Percentiles rank a stretch among this genome's conserved stretches.
These are phyloP conservation scores for Drosophila tanythrix DNA, from an alignment of 2,888 invertebrate genomes.

Conservation along the genomic window DNA sequence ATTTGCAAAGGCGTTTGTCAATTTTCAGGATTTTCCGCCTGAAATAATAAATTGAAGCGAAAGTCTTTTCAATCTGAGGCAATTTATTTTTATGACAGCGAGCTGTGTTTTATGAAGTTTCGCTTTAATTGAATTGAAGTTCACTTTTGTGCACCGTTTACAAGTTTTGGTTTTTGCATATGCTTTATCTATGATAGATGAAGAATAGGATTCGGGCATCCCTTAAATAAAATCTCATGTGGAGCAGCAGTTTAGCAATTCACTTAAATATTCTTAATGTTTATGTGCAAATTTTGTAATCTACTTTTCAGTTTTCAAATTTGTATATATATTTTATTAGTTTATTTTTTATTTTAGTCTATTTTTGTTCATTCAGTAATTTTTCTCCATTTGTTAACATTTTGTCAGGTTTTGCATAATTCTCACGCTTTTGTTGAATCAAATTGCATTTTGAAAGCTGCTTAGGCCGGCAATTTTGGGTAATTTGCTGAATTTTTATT, in stretches of 20 bases:
- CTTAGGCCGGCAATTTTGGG: conserved; percentile 66
- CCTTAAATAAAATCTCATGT: background rate
- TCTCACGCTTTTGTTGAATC: conserved; percentile 26
- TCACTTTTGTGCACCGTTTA: no score
- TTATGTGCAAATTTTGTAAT: background rate
- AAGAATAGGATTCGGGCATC: background rate
- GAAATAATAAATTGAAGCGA: background rate
- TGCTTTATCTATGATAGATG: background rate
- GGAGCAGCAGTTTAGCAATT: background rate
- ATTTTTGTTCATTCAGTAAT: background rate
- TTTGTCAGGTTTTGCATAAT: conserved; percentile 5
- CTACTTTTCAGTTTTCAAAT: background rate
- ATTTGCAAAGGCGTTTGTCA: background rate
- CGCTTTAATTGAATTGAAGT: no score
- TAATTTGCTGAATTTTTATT: conserved; percentile 15
- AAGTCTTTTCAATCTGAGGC: background rate
- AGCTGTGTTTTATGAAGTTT: background rate
- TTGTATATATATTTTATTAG: background rate
- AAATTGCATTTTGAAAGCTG: conserved; percentile 58
- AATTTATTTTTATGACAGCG: background rate
- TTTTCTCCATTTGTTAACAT: background rate
- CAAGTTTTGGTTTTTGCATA: no score
- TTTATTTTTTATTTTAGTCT: background rate
- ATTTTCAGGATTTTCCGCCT: background rate
- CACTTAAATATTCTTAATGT: background rate